Percentiles rank a stretch among this genome's conserved stretches.
Evolutionary conservation across 1,140 invertebrate species (phyloP).

Genomic region (fruit fly (Drosophila melanogaster)): Release_6_plus_ISO1_MT NT_033777.3:27116001-27116500

Average conservation of each 20-base stretch:
- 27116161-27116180: constrained; percentile 39
- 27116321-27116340: constrained; percentile 36
- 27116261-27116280: constrained; percentile 79
- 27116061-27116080: constrained; percentile 89
- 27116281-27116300: constrained; percentile 84
- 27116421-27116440: constrained; percentile 24
- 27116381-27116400: constrained; percentile 34
- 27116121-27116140: constrained; percentile 85
- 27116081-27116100: constrained; percentile 90
- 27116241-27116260: constrained; percentile 63
- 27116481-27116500: constrained; percentile 24
- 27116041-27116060: constrained; percentile 88
- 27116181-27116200: constrained; percentile 34
- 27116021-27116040: constrained; percentile 69
- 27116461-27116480: constrained; percentile 12
- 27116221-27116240: constrained; percentile 55
- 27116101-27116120: constrained; percentile 88
- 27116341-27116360: constrained; percentile 12
- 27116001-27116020: constrained; percentile 85
- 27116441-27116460: constrained; percentile 1
- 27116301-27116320: constrained; percentile 16
- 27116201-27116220: constrained; percentile 68
- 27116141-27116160: constrained; percentile 16
- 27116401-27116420: neutral
- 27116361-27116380: constrained; percentile 26